phyloP scores from a whole-genome alignment of 64 coral and sea anemone species.

The Actinia equina region DNA sequence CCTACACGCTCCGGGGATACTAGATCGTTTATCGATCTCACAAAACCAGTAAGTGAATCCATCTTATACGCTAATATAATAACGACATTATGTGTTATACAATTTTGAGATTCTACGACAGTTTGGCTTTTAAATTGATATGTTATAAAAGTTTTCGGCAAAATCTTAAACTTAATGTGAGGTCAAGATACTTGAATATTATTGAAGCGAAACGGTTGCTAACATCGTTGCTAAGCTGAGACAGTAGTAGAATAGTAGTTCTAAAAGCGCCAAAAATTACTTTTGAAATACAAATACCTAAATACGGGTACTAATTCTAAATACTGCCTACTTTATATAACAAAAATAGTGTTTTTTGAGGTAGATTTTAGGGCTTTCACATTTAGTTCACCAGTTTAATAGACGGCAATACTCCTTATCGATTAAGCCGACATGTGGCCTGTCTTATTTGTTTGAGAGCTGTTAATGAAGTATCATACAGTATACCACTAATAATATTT shows the following conservation, averaged over 20 bases:
- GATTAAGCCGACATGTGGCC: neutral
- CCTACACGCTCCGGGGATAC: slow-evolving; percentile 56
- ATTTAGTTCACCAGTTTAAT: neutral
- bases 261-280: neutral
- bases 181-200: slow-evolving; percentile 8
- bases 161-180: neutral
- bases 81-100: neutral
- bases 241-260: neutral
- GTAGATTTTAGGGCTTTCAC: neutral
- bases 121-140: neutral
- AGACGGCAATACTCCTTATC: neutral
- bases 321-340: no score
- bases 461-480: neutral
- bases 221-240: slow-evolving; percentile 48
- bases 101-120: neutral
- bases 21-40: slow-evolving; percentile 79
- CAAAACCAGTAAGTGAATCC: slow-evolving; percentile 75
- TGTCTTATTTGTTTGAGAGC: neutral
- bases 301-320: no score
- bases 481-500: no score
- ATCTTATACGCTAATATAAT: neutral
- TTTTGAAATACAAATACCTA: neutral
- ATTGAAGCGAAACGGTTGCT: slow-evolving; percentile 58
- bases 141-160: neutral
- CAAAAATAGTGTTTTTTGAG: no score